Evolutionary conservation across 2,797 vertebrate species (phyloP).

Genomic region (Gymnodraco acuticeps): DNA sequence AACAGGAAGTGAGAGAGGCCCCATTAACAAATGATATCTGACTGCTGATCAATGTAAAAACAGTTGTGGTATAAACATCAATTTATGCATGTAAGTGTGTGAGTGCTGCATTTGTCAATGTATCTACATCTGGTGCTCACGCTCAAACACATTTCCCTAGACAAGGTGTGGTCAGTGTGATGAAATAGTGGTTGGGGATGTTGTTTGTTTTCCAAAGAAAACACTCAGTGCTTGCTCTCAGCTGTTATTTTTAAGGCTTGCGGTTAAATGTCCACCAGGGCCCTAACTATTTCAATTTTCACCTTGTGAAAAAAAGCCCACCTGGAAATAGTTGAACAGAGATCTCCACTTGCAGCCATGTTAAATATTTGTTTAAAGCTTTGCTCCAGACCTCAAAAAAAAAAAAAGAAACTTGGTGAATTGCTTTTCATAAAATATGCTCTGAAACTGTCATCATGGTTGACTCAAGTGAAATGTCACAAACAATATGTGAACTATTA

Average conservation of each 20-base stretch:
- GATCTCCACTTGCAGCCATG: constrained; percentile 56
- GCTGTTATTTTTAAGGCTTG: constrained; percentile 80
- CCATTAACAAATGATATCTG: constrained; percentile 28
- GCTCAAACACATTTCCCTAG: constrained; percentile 44
- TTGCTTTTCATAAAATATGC: constrained; percentile 52
- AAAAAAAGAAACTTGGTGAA: constrained; percentile 26
- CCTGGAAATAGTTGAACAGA: constrained; percentile 72
- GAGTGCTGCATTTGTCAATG: constrained; percentile 26
- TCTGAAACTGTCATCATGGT: constrained; percentile 42
- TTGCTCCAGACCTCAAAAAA: constrained; percentile 48
- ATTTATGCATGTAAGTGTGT: constrained; percentile 18
- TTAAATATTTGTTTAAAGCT: constrained; percentile 77
- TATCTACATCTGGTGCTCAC: constrained; percentile 10
- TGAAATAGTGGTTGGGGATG: constrained; percentile 64
- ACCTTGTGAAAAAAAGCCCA: constrained; percentile 68
- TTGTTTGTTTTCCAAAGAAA: constrained; percentile 84
- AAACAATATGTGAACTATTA: constrained; percentile 50
- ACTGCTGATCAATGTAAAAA: constrained; percentile 38
- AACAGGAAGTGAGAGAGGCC: constrained; percentile 26
- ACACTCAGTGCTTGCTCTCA: constrained; percentile 68
- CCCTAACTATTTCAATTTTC: constrained; percentile 73
- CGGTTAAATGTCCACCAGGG: constrained; percentile 65
- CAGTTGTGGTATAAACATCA: constrained; percentile 25
- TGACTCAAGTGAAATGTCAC: constrained; percentile 54
- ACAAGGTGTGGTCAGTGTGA: constrained; percentile 60